Conservation (phyloP, 1,140 invertebrate species). For the Cydia strobilella region DNA sequence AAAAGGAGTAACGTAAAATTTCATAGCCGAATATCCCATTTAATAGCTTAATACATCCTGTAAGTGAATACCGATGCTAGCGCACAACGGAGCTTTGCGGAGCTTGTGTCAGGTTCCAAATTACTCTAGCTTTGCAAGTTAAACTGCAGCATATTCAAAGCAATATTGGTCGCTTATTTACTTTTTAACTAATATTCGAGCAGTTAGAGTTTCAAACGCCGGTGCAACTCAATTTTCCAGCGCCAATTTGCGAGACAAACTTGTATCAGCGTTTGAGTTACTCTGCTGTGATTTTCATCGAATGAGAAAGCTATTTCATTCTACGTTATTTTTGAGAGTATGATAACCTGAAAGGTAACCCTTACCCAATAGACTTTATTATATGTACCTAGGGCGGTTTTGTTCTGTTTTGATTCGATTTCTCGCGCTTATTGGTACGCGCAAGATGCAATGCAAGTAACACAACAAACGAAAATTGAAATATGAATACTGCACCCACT, state of each 20-base stretch:
- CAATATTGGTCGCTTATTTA: conserved; percentile 1
- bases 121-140: neutral
- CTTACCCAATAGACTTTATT: no score
- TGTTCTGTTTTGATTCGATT: no score
- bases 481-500: no score
- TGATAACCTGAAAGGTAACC: no score
- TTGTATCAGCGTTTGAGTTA: conserved; percentile 3
- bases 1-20: no score
- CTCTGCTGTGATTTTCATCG: neutral
- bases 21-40: neutral
- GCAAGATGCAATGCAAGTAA: no score
- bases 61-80: neutral
- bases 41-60: neutral
- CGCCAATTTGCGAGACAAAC: conserved; percentile 1
- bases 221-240: neutral
- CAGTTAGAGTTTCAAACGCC: neutral
- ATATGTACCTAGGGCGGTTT: no score
- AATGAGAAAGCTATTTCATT: neutral
- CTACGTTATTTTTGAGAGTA: neutral
- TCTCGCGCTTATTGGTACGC: no score
- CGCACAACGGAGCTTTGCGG: neutral
- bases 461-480: no score
- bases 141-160: neutral
- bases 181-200: conserved; percentile 15
- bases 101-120: conserved; percentile 7